Base-by-base conservation (phyloP, 2,797 vertebrate species). In the Parambassis ranga region DNA sequence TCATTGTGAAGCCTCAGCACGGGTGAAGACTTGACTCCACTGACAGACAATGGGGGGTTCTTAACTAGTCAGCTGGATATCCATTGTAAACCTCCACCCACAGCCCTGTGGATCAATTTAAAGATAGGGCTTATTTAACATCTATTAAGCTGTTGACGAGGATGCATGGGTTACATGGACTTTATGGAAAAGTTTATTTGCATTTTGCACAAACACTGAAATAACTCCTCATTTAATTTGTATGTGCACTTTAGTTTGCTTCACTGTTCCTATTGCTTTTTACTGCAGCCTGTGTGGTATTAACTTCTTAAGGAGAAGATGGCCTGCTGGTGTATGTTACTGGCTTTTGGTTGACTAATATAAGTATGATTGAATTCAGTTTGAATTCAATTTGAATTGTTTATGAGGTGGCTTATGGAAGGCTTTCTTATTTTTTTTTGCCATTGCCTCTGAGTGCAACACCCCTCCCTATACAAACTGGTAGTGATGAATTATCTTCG, bases 11-110 rank as follows among this genome's bases (percentile, higher is more conserved):
- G 57, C 46, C 77, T 58, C 62, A 55, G 64, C 87, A 77, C 59
- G 56, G 61, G 76, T 60, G 65, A 19, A 60, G 64, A 30, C 77
- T 87, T 75, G 65, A 83, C 74, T 84, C 71, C 62, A 36, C 57
- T 61, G 69, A 57, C 56, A 77, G 77, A 89, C 89, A 91, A 84
- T 77, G 69, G 66, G 60, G 49, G 65, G 43, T 73, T 75, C 70
- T 86, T 77, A 77, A 72, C 72, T 10, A 57, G 72, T 77, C 87
- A 84, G 85, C 82, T 90, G 84, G 89, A 66, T 42, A 39, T 53
- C 85, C 39, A 76, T 91, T 90, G 85, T 89, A n/a, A n/a, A 33
- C 36, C 16, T 35, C 36, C 36, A 46, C 31, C 8, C 24, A 23
- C 48, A 51, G 71, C 67, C 61, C 59, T 79, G 52, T 52, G 79